These are phyloP conservation scores for Caradrina clavipalpis DNA, from an alignment of 2,888 invertebrate species.

Conservation along the genomic window DNA sequence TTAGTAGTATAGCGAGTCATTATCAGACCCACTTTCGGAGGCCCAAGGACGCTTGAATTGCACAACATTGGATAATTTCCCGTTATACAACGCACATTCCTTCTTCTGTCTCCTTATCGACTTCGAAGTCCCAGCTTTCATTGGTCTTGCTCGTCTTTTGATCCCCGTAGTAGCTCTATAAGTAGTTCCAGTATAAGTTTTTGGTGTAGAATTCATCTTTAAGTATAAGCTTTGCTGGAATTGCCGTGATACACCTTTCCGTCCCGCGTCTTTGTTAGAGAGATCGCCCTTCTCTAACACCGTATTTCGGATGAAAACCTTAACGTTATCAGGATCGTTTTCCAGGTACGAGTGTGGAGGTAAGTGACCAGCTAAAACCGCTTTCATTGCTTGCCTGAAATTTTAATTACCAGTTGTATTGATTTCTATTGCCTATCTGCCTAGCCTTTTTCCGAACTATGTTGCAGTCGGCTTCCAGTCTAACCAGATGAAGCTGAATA, in stretches of 20 bases:
- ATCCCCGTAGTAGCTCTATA: neutral
- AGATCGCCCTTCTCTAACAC: slow-evolving; percentile 21
- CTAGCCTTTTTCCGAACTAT: too few relatives aligned
- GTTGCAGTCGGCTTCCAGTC: too few relatives aligned
- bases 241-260: slow-evolving; percentile 13
- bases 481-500: too few relatives aligned
- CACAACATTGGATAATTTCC: slow-evolving; percentile 71
- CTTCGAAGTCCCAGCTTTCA: slow-evolving; percentile 65
- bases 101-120: slow-evolving; percentile 50
- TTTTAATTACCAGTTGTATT: neutral
- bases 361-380: slow-evolving; percentile 53
- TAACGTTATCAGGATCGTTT: slow-evolving; percentile 8
- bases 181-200: neutral
- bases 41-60: slow-evolving; percentile 40
- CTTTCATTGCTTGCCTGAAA: slow-evolving; percentile 77
- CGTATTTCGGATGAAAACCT: neutral
- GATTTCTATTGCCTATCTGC: neutral
- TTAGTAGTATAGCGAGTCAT: slow-evolving; percentile 55
- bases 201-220: slow-evolving; percentile 11
- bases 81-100: slow-evolving; percentile 61
- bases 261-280: neutral
- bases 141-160: slow-evolving; percentile 60
- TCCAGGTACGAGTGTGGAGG: slow-evolving; percentile 33
- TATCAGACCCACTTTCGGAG: slow-evolving; percentile 60
- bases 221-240: slow-evolving; percentile 24